Base-by-base conservation (phyloP, 1,140 invertebrate species). In the Wasmannia auropunctata region DNA sequence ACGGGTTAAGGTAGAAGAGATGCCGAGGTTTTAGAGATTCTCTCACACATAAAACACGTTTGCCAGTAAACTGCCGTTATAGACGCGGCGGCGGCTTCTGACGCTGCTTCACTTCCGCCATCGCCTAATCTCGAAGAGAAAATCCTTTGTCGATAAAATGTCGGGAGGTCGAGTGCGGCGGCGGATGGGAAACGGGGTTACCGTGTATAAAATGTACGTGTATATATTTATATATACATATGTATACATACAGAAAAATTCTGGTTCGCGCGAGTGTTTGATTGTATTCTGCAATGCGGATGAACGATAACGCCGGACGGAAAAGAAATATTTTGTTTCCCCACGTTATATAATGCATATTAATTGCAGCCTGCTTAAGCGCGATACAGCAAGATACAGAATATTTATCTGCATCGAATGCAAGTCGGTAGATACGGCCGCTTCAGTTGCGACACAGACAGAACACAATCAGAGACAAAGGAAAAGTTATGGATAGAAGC, bases 91-190 rank as follows among this genome's bases (percentile, higher is more conserved):
- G 31, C 76, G 62, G 43, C 62, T 51, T 65, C 65, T 69, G 63
- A 80, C 37, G 63, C 22, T 31, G 77, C 62, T 69, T 72, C 63
- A 58, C 65, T 81, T 81, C 79, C 65, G 65, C 65, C 79, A 43
- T 70, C 67, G 58, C 63, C 65, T 37, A 72, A 83, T 83, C 40
- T 74, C 28, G 37, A 58, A 43, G 60, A 70, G 67, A 83, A 83
- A 83, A 83, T 83, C 67, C 79, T 83, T 83, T 83, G 79, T 72
- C 79, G 79, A 72, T 72, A 72, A 83, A 54, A 83, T 54, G 51
- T 22, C 37, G 65, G 28, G 63, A 22, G 37, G 56, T 22, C 28
- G 19, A 67, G n/a, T 16, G 58, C 31, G 14, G 40, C 25, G 19
- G 40, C 3, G 19, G 25, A n/a, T 25, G 31, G 11, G 16, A 40